Percentiles rank a stretch among this genome's conserved stretches.
phyloP scores from a whole-genome alignment of 1,140 invertebrate species.

The Micrasema minimum region DNA sequence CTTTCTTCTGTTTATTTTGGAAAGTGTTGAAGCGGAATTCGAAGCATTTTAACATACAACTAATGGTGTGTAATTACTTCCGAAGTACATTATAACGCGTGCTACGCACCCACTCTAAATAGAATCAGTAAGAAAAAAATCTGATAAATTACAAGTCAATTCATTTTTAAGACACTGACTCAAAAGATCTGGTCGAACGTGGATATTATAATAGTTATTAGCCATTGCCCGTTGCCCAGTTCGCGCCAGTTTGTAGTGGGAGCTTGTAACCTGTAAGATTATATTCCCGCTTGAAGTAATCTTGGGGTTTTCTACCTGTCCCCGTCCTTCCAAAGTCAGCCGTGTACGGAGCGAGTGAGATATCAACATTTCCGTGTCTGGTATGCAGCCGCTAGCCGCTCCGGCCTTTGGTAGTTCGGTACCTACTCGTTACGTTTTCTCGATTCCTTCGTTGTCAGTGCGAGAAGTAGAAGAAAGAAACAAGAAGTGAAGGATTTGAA shows the following conservation, averaged over 20 bases:
- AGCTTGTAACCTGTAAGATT: slow-evolving; percentile 40
- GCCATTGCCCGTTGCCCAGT: slow-evolving; percentile 21
- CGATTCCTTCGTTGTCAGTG: background rate
- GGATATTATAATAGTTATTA: background rate
- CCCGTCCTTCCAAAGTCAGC: background rate
- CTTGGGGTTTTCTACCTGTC: background rate
- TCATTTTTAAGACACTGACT: too few species aligned
- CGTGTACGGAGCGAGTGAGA: slow-evolving; percentile 4
- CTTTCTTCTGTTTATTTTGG: too few species aligned
- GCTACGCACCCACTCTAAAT: too few species aligned
- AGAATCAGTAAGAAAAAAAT: background rate
- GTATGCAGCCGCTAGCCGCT: slow-evolving; percentile 34
- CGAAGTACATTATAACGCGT: too few species aligned
- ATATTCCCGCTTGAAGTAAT: slow-evolving; percentile 19
- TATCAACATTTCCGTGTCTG: slow-evolving; percentile 16
- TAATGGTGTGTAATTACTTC: too few species aligned
- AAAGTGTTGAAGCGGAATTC: too few species aligned
- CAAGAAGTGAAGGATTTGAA: too few species aligned
- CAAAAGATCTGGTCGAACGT: background rate
- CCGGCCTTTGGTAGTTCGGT: slow-evolving; percentile 14
- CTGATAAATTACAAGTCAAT: background rate
- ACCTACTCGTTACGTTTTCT: slow-evolving; percentile 34
- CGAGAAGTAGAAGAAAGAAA: background rate
- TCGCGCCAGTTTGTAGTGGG: slow-evolving; percentile 14
- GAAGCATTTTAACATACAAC: too few species aligned